phyloP scores from a whole-genome alignment of 2,888 invertebrate genomes.

The Drosophila multiciliata region DNA sequence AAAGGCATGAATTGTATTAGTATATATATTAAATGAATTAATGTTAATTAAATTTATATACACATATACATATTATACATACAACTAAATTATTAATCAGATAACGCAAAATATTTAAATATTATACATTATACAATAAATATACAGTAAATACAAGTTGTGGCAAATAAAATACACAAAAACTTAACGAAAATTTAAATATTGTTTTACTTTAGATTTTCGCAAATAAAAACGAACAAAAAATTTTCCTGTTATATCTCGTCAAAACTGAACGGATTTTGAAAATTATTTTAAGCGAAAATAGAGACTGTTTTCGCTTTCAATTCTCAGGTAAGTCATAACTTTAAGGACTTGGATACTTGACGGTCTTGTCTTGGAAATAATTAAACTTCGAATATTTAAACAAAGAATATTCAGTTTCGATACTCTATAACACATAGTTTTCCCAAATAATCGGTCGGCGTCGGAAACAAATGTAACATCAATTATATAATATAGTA shows the following conservation, averaged over 20 bases:
- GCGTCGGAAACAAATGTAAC: no score
- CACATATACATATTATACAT: conserved; percentile 66
- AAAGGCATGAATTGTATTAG: conserved; percentile 49
- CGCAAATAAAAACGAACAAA: neutral
- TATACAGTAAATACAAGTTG: conserved; percentile 58
- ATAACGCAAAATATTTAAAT: conserved; percentile 42
- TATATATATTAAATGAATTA: conserved; percentile 58
- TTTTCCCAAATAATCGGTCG: neutral
- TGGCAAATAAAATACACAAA: conserved; percentile 28
- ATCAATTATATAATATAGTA: neutral
- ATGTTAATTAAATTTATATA: conserved; percentile 79
- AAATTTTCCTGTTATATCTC: no score
- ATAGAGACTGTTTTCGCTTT: neutral
- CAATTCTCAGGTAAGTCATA: neutral
- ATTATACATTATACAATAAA: conserved; percentile 49
- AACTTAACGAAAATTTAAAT: conserved; percentile 1
- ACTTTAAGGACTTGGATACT: neutral
- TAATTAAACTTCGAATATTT: neutral
- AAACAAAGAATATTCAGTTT: no score
- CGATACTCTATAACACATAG: no score
- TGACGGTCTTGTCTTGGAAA: neutral
- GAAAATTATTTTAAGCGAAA: neutral
- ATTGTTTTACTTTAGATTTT: neutral
- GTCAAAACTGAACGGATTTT: neutral
- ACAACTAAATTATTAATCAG: conserved; percentile 46